Base-by-base conservation (phyloP, 1,140 invertebrate genomes). In the Rhagoletis pomonella region DNA sequence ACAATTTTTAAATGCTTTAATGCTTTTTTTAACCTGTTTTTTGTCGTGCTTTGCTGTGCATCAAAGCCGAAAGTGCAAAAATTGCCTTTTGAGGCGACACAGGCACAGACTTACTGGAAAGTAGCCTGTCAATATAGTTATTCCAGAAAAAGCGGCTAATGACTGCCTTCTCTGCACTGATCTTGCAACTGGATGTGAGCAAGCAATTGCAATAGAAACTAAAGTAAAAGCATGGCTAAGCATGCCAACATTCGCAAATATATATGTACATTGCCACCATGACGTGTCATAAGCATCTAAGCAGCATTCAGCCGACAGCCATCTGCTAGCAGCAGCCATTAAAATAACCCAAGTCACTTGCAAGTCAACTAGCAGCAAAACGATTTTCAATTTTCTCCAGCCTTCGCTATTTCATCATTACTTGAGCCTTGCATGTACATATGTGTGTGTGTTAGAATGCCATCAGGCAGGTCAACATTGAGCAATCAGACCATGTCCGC, bases 1-100 rank as follows among this genome's bases (percentile, higher is more conserved):
- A 90, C 91, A 91, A 91, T 92, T 91, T 91, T 17, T 85, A 5
- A 17, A n/a, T 5, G 50, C 58, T 42, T 44, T 85, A n/a, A 55
- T 42, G 10, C 7, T 3, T 19, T 59, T 85, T 47, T 58, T 91
- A 39, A 60, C 10, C n/a, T 58, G 4, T 58, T 55, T 81, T 10
- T n/a, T 55, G 17, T 17, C 29, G 29, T 29, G 29, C 29, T 29
- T 81, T 81, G 67, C 0, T 60, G 0, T 14, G 29, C 58, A 42
- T 9, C 29, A 4, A 42, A 47, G 67, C 17, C 10, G 6, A 39
- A 67, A 67, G 10, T 6, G 14, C 12, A 73, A 85, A 85, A 85
- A 60, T 85, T 85, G 29, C 84, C 59, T 62, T 50, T 19, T 17
- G 42, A 42, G 81, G 50, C 29, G 14, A 19, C 10, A 60, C 1